Percentiles rank a stretch among this genome's conserved stretches.
phyloP scores from a whole-genome alignment of 2,797 vertebrate genomes.

The Hephaestus fuliginosus region DNA sequence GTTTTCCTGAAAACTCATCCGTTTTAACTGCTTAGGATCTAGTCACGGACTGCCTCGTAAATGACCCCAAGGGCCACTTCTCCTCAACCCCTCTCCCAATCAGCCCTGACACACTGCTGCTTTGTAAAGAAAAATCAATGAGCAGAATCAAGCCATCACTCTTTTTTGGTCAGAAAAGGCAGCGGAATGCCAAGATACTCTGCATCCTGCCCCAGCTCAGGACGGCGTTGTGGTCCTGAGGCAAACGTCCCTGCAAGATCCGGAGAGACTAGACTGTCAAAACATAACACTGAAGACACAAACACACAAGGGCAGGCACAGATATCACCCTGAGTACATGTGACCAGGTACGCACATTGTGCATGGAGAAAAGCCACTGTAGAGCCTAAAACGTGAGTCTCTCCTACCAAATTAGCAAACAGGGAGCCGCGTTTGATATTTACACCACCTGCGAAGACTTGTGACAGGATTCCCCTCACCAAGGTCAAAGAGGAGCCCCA shows the following conservation, averaged over 20 bases:
- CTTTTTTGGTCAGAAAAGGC: slow-evolving; percentile 69
- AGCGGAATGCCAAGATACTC: slow-evolving; percentile 60
- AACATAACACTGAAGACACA: slow-evolving; percentile 12
- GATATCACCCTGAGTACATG: slow-evolving; percentile 20
- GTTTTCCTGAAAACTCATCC: slow-evolving; percentile 67
- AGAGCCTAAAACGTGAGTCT: slow-evolving; percentile 11
- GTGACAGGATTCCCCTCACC: slow-evolving; percentile 65
- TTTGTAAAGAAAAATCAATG: slow-evolving; percentile 79
- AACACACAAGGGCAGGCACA: not conserved
- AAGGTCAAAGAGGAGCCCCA: slow-evolving; percentile 76
- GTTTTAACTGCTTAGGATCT: slow-evolving; percentile 72
- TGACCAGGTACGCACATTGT: slow-evolving; percentile 12
- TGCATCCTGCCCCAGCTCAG: slow-evolving; percentile 47
- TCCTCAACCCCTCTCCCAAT: slow-evolving; percentile 70
- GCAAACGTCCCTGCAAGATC: slow-evolving; percentile 36
- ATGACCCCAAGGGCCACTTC: slow-evolving; percentile 74
- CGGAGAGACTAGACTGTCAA: slow-evolving; percentile 30
- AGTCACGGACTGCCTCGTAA: slow-evolving; percentile 69
- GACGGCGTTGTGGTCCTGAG: slow-evolving; percentile 51
- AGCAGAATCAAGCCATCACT: slow-evolving; percentile 77
- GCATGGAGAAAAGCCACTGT: not conserved
- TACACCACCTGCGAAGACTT: slow-evolving; percentile 40
- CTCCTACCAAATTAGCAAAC: slow-evolving; percentile 23
- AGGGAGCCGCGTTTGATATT: slow-evolving; percentile 33
- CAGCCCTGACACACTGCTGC: slow-evolving; percentile 69